Base-by-base conservation (phyloP, 2,888 invertebrate species). In the Thelaira solivaga region DNA sequence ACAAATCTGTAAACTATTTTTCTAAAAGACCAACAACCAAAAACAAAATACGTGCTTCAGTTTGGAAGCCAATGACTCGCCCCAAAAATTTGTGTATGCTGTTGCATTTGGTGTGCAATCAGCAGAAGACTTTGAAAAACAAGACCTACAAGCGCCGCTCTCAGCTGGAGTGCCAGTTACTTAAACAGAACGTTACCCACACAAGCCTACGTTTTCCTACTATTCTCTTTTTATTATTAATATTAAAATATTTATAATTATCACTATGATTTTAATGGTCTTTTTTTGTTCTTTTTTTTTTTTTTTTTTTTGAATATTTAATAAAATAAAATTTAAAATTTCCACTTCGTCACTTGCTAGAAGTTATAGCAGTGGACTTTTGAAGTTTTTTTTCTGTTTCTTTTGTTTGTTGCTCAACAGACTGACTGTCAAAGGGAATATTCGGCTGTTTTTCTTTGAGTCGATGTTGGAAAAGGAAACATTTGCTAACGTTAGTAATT, bases 41-140 rank as follows among this genome's bases (percentile, higher is more conserved):
- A 36, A 34, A 11, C 11, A 10, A n/a, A 39, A 39, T 57, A 20
- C 18, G 36, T 75, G 77, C 68, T 68, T 77, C 73, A 76, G 76
- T 80, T 82, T 81, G 80, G 81, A 76, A 80, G 82, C 82, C 80
- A 81, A 78, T 64, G 80, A 76, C 78, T 80, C 80, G 82, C 81
- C 80, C 79, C 69, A 41, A 57, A 53, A 59, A 43, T 41, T n/a
- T n/a, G n/a, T n/a, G n/a, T n/a, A 20, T 45, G 62, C 62, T 64
- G 53, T 55, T 64, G 53, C 53, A 67, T 43, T 53, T 53, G 39
- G 29, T 36, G 43, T 3, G 7, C 4, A 22, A 61, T n/a, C 20
- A 24, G 24, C 43, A 20, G 10, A 13, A 11, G 39, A 20, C 1
- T 47, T 43, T 47, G 34, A 34, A 57, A 20, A 57, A 47, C 24